Conservation (phyloP, 2,888 invertebrate species). For the Choristoneura rosaceana region DNA sequence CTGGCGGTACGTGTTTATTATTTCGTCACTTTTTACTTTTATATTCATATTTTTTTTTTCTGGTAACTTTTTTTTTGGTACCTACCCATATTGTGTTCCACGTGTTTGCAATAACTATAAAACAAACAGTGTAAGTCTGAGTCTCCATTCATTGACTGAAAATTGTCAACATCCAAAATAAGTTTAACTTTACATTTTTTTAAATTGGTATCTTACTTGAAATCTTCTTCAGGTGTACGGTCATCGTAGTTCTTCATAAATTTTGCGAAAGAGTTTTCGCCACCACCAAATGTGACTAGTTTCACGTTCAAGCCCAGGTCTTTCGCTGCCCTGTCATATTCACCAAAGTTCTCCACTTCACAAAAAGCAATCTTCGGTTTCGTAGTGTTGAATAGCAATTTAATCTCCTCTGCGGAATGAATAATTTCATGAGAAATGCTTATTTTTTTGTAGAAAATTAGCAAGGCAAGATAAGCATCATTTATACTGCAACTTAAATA, state of each 20-base stretch:
- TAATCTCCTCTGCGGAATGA: slow-evolving; percentile 67
- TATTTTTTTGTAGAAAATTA: too few relatives aligned
- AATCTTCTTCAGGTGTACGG: slow-evolving; percentile 53
- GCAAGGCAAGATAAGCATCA: too few relatives aligned
- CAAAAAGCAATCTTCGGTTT: slow-evolving; percentile 71
- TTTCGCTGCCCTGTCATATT: slow-evolving; percentile 52
- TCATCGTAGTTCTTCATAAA: slow-evolving; percentile 58
- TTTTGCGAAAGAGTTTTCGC: slow-evolving; percentile 56
- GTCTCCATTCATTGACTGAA: neutral
- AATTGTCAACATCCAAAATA: neutral
- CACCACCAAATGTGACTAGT: slow-evolving; percentile 63
- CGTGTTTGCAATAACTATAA: too few relatives aligned
- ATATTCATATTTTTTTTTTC: too few relatives aligned
- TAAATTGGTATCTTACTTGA: slow-evolving; percentile 57
- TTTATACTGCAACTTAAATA: too few relatives aligned
- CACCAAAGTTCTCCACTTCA: slow-evolving; percentile 53
- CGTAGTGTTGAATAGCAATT: slow-evolving; percentile 57
- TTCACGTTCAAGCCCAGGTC: slow-evolving; percentile 58
- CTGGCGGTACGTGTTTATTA: too few relatives aligned
- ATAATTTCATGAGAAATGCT: neutral
- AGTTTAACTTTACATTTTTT: neutral
- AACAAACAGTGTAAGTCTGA: neutral
- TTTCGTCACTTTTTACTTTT: too few relatives aligned
- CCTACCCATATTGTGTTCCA: too few relatives aligned
- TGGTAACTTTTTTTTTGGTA: too few relatives aligned